phyloP scores from a whole-genome alignment of 2,797 vertebrate species.

The Ambastaia sidthimunki region DNA sequence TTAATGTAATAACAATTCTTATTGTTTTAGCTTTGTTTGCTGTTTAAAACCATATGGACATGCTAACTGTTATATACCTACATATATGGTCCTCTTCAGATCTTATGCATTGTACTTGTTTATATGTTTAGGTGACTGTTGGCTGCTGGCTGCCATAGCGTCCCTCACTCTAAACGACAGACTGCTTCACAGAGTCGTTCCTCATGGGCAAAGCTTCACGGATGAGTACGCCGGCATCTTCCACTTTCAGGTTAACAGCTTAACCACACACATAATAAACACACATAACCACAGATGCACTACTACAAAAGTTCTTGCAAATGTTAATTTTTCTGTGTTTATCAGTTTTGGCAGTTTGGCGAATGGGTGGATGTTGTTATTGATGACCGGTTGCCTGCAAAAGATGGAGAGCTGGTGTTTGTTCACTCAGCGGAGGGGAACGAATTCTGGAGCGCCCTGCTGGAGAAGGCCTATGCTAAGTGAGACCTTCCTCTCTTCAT shows the following conservation, averaged over 20 bases:
- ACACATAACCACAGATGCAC: not conserved
- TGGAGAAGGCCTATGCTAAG: slow-evolving; percentile 96
- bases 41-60: not conserved
- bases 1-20: too few relatives aligned
- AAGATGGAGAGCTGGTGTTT: slow-evolving; percentile 85
- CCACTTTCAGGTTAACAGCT: slow-evolving; percentile 84
- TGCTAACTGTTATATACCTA: not conserved
- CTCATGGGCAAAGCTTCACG: slow-evolving; percentile 84
- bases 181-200: slow-evolving; percentile 88
- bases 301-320: not conserved
- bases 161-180: slow-evolving; percentile 87
- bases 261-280: not conserved
- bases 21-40: too few relatives aligned
- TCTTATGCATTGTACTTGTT: not conserved
- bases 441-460: slow-evolving; percentile 91
- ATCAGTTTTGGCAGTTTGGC: slow-evolving; percentile 91
- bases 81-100: too few relatives aligned
- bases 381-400: slow-evolving; percentile 87
- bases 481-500: slow-evolving; percentile 53
- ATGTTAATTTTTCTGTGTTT: not conserved
- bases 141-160: slow-evolving; percentile 90
- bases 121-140: slow-evolving; percentile 84
- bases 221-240: slow-evolving; percentile 87
- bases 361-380: slow-evolving; percentile 90
- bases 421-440: slow-evolving; percentile 83